Base-by-base conservation (phyloP, 2,888 invertebrate genomes). In the Dryococelus australis region DNA sequence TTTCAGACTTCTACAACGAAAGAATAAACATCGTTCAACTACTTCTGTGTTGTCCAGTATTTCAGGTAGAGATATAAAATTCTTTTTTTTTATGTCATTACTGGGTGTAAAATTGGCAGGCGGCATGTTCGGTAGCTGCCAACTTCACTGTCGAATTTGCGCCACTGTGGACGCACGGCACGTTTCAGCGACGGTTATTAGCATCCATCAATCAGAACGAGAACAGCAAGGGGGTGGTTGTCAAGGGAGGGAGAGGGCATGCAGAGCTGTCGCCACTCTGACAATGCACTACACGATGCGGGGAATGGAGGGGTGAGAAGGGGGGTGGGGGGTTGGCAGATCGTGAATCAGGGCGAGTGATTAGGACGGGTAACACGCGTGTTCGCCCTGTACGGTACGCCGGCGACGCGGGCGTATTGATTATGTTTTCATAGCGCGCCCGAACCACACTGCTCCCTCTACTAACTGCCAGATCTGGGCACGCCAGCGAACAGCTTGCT, bases 291-390 rank as follows among this genome's bases (percentile, higher is more conserved):
- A 65, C 16, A 20, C 8, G 8, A 24, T 65, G 47, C 1, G 47
- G 5, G 12, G 12, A 3, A 65, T 2, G 24, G 6, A 8, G 65
- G 24, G 65, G 20, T 20, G 65, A 16, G 16, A 65, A 20, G 10
- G n/a, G n/a, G 65, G 24, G 65, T 8, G 65, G 65, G 24, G 20
- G 65, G 6, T n/a, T 65, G 65, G 65, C 65, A 65, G 65, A 65
- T 65, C 65, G 65, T 65, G 65, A 65, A 65, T 65, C 65, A 65
- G 65, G 65, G 65, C 20, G 65, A 65, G 65, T 65, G 65, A 65
- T 65, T 65, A 65, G 65, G 65, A 65, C 65, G n/a, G 65, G 65
- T 0, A 16, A 65, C 65, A 65, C 65, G 65, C 65, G 24, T 65
- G 65, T 65, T 24, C 65, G 65, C 3, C 65, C 65, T 47, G 16